Evolutionary conservation across 2,113 vertebrate genomes (phyloP), one percentile per base, ranked within the genome.

Genomic region (Etheostoma cragini): DNA sequence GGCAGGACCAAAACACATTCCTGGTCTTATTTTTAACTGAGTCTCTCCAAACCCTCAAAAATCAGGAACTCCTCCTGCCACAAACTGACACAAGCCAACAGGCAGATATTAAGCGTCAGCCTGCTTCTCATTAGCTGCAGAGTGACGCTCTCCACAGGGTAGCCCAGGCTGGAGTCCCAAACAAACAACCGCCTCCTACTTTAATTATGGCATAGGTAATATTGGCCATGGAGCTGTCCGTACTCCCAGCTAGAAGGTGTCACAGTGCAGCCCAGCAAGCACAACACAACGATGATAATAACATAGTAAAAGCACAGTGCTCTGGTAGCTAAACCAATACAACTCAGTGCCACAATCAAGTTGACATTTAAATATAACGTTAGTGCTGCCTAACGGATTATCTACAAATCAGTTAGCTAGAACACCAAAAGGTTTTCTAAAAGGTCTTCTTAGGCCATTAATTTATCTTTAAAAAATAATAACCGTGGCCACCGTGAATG

Each of bases 121-220:
- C 80, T 86, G 82, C 35, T 79, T 65, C 67, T 78, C 52, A 78
- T 87, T 70, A 80, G 50, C 45, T n/a, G 52, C 38, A 72, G 66
- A 46, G 38, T 69, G 58, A 69, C n/a, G 67, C 58, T 61, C 45
- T 49, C 53, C n/a, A 22, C n/a, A 19, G 70, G 54, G 38, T 54
- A 45, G 2, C 45, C 16, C 73, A 24, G 38, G 47, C 47, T 22
- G 19, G 19, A 53, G 33, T 72, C 79, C 56, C 38, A 72, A 47
- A 80, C 62, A 78, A 54, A 61, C 65, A 69, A 24, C 26, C 15
- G 4, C 62, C 60, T 58, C 30, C 66, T 38, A 0, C 68, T 53
- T 4, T 68, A 10, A 46, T 42, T 14, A 26, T 2, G 21, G 47
- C 16, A 16, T 2, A 10, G 53, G 11, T 53, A 6, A 78, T 10